Evolutionary conservation across 2,888 invertebrate genomes (phyloP).

Genomic region (Hirtodrosophila confusa): DNA sequence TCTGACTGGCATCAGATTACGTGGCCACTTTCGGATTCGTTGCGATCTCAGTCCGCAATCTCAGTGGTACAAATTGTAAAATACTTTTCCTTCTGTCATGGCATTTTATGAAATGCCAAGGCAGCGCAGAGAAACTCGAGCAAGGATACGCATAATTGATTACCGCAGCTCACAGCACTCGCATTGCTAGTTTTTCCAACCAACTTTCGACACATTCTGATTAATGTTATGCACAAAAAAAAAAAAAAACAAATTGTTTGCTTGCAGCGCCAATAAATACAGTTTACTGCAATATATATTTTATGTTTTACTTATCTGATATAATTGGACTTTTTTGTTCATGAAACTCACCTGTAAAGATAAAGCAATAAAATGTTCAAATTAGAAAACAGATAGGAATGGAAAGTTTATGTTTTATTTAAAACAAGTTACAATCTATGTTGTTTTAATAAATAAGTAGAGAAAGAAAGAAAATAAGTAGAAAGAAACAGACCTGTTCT

Average conservation of each 20-base stretch:
- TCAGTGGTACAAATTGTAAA: constrained; percentile 31
- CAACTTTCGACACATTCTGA: constrained; percentile 50
- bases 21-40: background rate
- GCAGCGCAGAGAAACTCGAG: constrained; percentile 17
- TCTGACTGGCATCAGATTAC: constrained; percentile 34
- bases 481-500: too few relatives aligned
- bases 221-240: constrained; percentile 35
- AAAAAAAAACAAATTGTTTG: constrained; percentile 37
- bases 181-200: constrained; percentile 27
- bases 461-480: too few relatives aligned
- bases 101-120: constrained; percentile 37
- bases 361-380: constrained; percentile 6
- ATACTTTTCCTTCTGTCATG: constrained; percentile 54
- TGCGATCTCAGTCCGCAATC: constrained; percentile 16
- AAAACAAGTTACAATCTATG: too few relatives aligned
- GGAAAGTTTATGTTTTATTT: too few relatives aligned
- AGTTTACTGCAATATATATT: constrained; percentile 1
- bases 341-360: constrained; percentile 62
- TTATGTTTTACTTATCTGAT: constrained; percentile 37
- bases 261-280: constrained; percentile 11
- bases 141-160: constrained; percentile 40
- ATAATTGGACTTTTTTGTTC: background rate
- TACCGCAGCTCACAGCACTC: constrained; percentile 13
- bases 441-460: too few relatives aligned
- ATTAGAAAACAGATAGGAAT: constrained; percentile 9